Evolutionary conservation across 2,888 invertebrate species (phyloP), one percentile per base, ranked within the genome.

Genomic region (Dasypolia templi): DNA sequence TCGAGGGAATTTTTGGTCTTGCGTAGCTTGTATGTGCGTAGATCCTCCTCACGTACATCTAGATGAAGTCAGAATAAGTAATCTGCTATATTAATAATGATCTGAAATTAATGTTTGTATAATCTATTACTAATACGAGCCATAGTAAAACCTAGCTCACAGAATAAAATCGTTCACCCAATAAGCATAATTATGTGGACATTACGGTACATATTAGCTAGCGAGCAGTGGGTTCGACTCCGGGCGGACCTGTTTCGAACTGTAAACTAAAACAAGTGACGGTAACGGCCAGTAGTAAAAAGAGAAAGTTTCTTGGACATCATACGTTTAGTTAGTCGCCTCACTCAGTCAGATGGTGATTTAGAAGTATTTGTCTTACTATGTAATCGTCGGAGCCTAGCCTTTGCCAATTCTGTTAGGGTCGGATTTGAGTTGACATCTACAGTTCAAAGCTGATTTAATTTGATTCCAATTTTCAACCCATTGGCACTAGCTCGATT

Each of bases 171-270:
- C 53, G 67, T 62, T 82, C 65, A 64, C 35, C 59, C 78, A 85
- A 77, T 82, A 77, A 72, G 65, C 76, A 81, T 80, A 84, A 84
- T 86, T 77, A 81, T 81, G 79, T 86, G 68, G 78, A 79, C 68
- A 82, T 85, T 86, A 81, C 86, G 86, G 84, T 87, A 86, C 79
- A 77, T 69, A 67, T 75, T 65, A 75, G 75, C 77, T 76, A 77
- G 85, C 78, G 66, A 79, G 49, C 74, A 77, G 81, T 78, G 64
- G 84, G 86, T 77, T 76, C 79, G 58, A 79, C 35, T 63, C 75
- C 74, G 69, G 53, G 46, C 64, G 35, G 76, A 87, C 86, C 87
- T 78, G 86, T 86, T 86, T 84, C 29, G 26, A 86, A 86, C 86
- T 86, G 86, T 87, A 82, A 82, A 86, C 72, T 72, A 70, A 79